Conservation (phyloP, 2,888 invertebrate species). For the Pyrrhia umbra region DNA sequence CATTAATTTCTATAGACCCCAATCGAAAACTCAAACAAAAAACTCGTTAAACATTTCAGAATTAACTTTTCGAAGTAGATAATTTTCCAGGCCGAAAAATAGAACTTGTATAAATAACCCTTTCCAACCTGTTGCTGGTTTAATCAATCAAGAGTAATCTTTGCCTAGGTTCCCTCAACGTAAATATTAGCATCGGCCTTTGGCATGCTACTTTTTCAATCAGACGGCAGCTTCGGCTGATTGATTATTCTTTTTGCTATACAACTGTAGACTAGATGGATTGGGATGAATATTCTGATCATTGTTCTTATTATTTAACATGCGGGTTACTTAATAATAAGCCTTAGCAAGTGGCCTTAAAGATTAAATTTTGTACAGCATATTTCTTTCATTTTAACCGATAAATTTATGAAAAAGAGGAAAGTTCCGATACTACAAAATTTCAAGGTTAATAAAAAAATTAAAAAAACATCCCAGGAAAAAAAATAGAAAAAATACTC, state of each 20-base stretch:
- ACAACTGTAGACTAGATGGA: background rate
- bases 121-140: slow-evolving; percentile 61
- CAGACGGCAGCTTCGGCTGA: slow-evolving; percentile 53
- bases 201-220: slow-evolving; percentile 61
- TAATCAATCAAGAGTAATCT: slow-evolving; percentile 68
- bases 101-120: slow-evolving; percentile 13
- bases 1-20: slow-evolving; percentile 7
- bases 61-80: slow-evolving; percentile 34
- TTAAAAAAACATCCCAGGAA: too few relatives aligned
- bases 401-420: too few relatives aligned
- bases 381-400: too few relatives aligned
- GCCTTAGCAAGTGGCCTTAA: too few relatives aligned
- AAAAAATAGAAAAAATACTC: too few relatives aligned
- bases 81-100: slow-evolving; percentile 28
- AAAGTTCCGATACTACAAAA: too few relatives aligned
- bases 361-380: too few relatives aligned
- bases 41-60: slow-evolving; percentile 33
- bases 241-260: slow-evolving; percentile 44
- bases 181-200: slow-evolving; percentile 62
- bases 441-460: too few relatives aligned
- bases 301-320: background rate
- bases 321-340: too few relatives aligned
- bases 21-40: slow-evolving; percentile 27
- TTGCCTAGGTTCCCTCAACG: slow-evolving; percentile 45
- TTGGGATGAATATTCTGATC: background rate